Base-by-base conservation (phyloP, 2,797 vertebrate genomes). In the Dicrostonyx torquatus region DNA sequence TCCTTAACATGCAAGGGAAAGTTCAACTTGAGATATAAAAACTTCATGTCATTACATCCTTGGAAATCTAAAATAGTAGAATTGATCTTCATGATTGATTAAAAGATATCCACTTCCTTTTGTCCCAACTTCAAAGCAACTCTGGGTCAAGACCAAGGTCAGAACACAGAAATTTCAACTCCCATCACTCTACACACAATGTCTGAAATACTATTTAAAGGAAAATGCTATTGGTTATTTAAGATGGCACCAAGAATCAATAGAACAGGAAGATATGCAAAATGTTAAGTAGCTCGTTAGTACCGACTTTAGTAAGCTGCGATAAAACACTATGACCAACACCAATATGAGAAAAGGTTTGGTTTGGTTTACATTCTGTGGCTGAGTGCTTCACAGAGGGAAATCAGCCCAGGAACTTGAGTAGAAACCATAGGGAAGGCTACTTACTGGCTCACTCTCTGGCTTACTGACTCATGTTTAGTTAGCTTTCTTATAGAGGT, bases 31-130 rank as follows among this genome's bases (percentile, higher is more conserved):
- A 58, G 68, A 94, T 48, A 95, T 53, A 89, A 91, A 90, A 91
- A n/a, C 48, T 48, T 76, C 22, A 60, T 40, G 87, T 18, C 72
- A 43, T 43, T 68, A 15, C 78, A 14, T 75, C 82, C 73, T 95
- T 55, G 40, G 72, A 94, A 40, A 82, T 70, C 70, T 90, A 95
- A 94, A 94, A 78, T 50, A 78, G 48, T 85, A 45, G 85, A 88
- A 83, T 18, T 45, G 77, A 92, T 88, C 18, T 24, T 87, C 15
- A n/a, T 68, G 7, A 94, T 15, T 60, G 82, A 96, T 77, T 68
- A 60, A 93, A 92, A 88, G 43, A 26, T 22, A 84, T 48, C 22
- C 6, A 88, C 31, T 90, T 94, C 53, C 92, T 68, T 94, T 90
- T 89, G 58, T 80, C 55, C 40, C 50, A 87, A 93, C 55, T n/a